Evolutionary conservation across 2,113 vertebrate genomes (phyloP), one percentile per base, ranked within the genome.

Genomic region (Nanorana parkeri): DNA sequence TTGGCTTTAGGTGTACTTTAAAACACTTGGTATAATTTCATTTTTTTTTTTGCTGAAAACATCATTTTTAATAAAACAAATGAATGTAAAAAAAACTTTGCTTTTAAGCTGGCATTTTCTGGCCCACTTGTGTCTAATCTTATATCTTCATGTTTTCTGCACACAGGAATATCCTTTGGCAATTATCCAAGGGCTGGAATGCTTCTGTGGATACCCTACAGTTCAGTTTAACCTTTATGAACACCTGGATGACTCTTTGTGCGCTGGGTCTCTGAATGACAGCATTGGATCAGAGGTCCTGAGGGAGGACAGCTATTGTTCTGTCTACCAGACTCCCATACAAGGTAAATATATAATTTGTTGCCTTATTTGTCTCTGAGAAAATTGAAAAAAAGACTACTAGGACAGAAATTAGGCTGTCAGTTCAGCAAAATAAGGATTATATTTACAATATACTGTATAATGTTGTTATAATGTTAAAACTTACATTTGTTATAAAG

Each of bases 311-410:
- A 74, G 88, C 28, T 91, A 94, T 85, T 94, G 94, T 60, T 91
- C 91, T 66, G 96, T 97, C 79, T 98, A 98, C 26, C 96, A 98
- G 89, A 99, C 97, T 0, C 97, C 96, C 0, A 93, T 98, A 81
- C 95, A 97, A 87, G 97, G 97, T 98, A 89, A 89, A 0, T 36
- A 23, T 0, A 23, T 28, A 11, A 69, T 51, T 17, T 51, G 36
- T 47, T 17, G 17, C 32, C 32, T 36, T 7, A 36, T 7, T 5
- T 36, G 8, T n/a, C n/a, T n/a, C 6, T 36, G 3, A 4, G 6
- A 6, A 36, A 36, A 6, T 4, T 36, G 6, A 6, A 36, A 36
- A 3, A 36, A 36, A 4, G 6, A 47, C 41, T 47, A 13, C 8
- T 8, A 47, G 41, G 1, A 47, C 10, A 47, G 41, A 47, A 10